phyloP scores from a whole-genome alignment of 1,140 invertebrate species.

The Pseudomyrmex sp. region DNA sequence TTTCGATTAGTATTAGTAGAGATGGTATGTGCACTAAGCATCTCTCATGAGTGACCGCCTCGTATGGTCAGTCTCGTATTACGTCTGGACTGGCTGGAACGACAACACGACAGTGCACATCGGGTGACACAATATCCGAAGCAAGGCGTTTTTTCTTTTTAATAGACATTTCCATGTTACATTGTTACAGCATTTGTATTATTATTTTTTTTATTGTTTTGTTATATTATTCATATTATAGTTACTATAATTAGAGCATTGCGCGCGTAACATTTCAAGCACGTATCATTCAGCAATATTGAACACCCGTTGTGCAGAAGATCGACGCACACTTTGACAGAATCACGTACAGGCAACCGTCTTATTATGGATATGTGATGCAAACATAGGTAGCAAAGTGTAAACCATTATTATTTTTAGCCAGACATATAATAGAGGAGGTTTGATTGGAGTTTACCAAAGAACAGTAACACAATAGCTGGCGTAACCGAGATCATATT shows the following conservation, averaged over 20 bases:
- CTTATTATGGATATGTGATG: slow-evolving; percentile 73
- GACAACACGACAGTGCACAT: slow-evolving; percentile 68
- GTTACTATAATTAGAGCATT: too few species aligned
- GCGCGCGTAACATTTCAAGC: too few species aligned
- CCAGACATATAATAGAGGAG: slow-evolving; percentile 71
- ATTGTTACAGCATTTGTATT: too few species aligned
- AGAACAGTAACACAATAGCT: slow-evolving; percentile 67
- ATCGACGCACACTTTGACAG: slow-evolving; percentile 54
- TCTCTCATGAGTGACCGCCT: slow-evolving; percentile 58
- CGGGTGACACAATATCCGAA: slow-evolving; percentile 71
- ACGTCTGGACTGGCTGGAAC: slow-evolving; percentile 73
- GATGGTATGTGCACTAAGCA: slow-evolving; percentile 60
- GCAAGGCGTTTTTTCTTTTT: neutral
- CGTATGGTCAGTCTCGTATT: slow-evolving; percentile 74
- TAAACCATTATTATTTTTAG: slow-evolving; percentile 82
- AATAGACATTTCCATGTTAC: neutral
- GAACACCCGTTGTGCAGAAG: slow-evolving; percentile 66
- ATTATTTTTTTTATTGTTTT: too few species aligned
- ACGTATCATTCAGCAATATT: neutral
- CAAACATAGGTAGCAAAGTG: slow-evolving; percentile 80
- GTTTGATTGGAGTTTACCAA: slow-evolving; percentile 64
- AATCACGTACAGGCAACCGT: slow-evolving; percentile 61
- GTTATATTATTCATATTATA: too few species aligned
- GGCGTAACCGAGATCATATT: slow-evolving; percentile 41
- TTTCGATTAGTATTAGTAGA: slow-evolving; percentile 58